Evolutionary conservation across 2,113 vertebrate species (phyloP), one percentile per base, ranked within the genome.

Genomic region (Neogobius melanostomus): DNA sequence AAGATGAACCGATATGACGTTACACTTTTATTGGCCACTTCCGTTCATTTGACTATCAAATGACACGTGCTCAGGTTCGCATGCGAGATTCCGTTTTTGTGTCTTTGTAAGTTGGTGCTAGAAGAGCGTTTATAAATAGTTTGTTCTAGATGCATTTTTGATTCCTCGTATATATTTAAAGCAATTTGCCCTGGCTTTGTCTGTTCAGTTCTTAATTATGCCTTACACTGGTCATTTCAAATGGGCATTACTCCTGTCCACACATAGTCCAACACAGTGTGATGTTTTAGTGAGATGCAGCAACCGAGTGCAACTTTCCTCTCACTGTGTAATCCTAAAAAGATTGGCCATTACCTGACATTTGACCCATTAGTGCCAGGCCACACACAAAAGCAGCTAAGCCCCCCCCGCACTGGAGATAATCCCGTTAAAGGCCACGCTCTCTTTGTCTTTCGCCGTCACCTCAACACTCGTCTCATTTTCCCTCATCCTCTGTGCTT

Each of bases 321-420:
- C 80, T 4, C 28, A 70, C 68, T 59, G 53, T 51, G 42, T 85
- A 89, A 86, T 85, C 82, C 82, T 87, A 79, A 89, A 46, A 75
- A 75, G 74, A 87, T 86, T 85, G 62, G 69, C 63, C 65, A 57
- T 28, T 59, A 15, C 74, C 21, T 86, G 83, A 77, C 83, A 80
- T 87, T 79, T 79, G 76, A 83, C 82, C 79, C 59, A 54, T 44
- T 50, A 67, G 68, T 64, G 21, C 64, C 60, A 69, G 49, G 56
- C 68, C 49, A 57, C 51, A 73, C 9, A 54, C 57, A 71, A 74
- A 75, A 82, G 63, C 52, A 72, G 56, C 67, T 44, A 72, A 71
- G 71, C 28, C 68, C 63, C n/a, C 52, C 46, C 64, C 69, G 67
- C 45, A 5, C 16, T 75, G 1, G 15, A 44, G 67, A 53, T 87